Evolutionary conservation across 1,140 invertebrate genomes (phyloP).

Genomic region (Melanaphis sacchari): DNA sequence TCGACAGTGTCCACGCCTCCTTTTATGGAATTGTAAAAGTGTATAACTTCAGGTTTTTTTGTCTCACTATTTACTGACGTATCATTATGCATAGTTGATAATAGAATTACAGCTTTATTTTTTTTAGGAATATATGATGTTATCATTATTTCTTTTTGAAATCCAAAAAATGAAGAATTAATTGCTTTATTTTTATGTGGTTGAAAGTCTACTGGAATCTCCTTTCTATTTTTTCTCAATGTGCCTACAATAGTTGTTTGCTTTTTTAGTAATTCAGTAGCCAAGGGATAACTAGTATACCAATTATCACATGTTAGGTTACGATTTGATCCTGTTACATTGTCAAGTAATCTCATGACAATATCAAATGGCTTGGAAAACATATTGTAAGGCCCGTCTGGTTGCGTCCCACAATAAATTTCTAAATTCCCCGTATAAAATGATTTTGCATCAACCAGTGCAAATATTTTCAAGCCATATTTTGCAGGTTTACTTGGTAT

Average conservation of each 20-base stretch:
- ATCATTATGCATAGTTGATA: conserved; percentile 61
- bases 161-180: conserved; percentile 33
- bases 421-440: conserved; percentile 62
- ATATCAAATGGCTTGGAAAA: conserved; percentile 59
- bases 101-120: conserved; percentile 62
- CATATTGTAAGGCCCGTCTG: conserved; percentile 61
- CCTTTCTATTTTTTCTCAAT: no score
- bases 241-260: no score
- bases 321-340: conserved; percentile 58
- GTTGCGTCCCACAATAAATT: conserved; percentile 61
- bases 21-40: conserved; percentile 64
- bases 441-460: conserved; percentile 61
- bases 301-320: conserved; percentile 63
- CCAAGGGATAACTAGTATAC: conserved; percentile 62
- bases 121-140: conserved; percentile 58
- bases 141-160: conserved; percentile 52
- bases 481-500: conserved; percentile 64
- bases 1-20: conserved; percentile 65
- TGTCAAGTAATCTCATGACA: not conserved
- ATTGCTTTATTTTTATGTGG: conserved; percentile 18
- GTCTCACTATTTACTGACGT: conserved; percentile 60
- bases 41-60: conserved; percentile 1
- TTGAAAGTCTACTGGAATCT: conserved; percentile 58
- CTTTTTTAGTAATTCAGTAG: conserved; percentile 61
- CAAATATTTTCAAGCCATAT: conserved; percentile 65